Conservation (phyloP, 1,140 invertebrate genomes). For the Caenorhabditis brenneri region DNA sequence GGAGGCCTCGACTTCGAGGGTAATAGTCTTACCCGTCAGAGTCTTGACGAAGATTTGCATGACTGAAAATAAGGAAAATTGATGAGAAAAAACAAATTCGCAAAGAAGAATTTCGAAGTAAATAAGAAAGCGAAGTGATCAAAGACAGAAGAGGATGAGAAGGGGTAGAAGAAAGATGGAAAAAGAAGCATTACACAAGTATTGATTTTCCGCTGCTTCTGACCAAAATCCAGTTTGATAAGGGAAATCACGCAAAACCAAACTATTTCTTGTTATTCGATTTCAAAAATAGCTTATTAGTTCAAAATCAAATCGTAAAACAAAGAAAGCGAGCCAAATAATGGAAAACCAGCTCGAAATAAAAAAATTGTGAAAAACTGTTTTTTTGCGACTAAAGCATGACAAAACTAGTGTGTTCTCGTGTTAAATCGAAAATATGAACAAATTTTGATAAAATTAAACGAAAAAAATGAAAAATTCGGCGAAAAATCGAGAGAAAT, state of each 20-base stretch:
- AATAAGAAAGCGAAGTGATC: neutral
- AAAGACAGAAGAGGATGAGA: neutral
- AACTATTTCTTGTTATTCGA: too few species aligned
- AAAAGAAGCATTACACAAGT: neutral
- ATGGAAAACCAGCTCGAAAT: too few species aligned
- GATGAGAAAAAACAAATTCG: too few species aligned
- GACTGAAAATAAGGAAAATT: slow-evolving; percentile 39
- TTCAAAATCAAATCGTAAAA: too few species aligned
- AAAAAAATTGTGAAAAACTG: too few species aligned
- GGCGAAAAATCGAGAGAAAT: neutral
- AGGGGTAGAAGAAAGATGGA: neutral
- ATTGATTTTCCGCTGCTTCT: neutral
- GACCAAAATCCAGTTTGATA: neutral
- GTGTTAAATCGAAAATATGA: neutral
- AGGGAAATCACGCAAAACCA: too few species aligned
- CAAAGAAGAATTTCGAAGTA: neutral
- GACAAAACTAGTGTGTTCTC: neutral
- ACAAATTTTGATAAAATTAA: neutral
- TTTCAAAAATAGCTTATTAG: neutral
- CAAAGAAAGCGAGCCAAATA: too few species aligned
- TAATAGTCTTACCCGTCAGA: slow-evolving; percentile 73
- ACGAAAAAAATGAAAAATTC: neutral
- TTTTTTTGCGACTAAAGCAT: neutral
- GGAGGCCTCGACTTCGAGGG: slow-evolving; percentile 73
- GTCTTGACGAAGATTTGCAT: slow-evolving; percentile 76